Conservation (phyloP, 2,888 invertebrate species). For the Agrochola lota region DNA sequence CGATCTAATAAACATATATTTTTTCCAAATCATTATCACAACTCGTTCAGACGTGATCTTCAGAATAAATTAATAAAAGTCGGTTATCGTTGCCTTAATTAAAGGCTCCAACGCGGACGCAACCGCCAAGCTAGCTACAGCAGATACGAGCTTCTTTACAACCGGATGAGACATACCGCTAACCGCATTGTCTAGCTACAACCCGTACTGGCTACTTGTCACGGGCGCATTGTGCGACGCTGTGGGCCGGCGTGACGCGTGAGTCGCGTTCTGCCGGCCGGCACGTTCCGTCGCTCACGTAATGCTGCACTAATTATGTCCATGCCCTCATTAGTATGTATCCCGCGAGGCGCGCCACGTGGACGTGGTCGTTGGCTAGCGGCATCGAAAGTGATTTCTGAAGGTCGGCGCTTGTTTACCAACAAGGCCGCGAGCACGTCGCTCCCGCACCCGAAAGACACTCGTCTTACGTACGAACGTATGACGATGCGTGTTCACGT, state of each 20-base stretch:
- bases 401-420: constrained; percentile 67
- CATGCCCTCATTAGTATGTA: constrained; percentile 66
- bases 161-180: background rate
- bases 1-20: too few species aligned
- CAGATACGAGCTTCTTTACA: background rate
- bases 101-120: background rate
- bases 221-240: background rate
- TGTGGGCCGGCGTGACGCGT: too few species aligned
- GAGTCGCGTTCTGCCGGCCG: background rate
- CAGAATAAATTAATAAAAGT: too few species aligned
- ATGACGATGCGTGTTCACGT: background rate
- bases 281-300: constrained; percentile 19
- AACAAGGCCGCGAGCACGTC: constrained; percentile 41
- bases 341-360: constrained; percentile 47
- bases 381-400: constrained; percentile 73
- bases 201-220: background rate
- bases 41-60: too few species aligned
- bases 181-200: background rate
- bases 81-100: background rate
- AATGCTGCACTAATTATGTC: constrained; percentile 64
- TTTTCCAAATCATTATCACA: too few species aligned
- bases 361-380: constrained; percentile 64
- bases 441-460: background rate
- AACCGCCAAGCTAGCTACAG: background rate
- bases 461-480: background rate